phyloP scores from a whole-genome alignment of 2,888 invertebrate genomes.

The Rhodophaea formosa region DNA sequence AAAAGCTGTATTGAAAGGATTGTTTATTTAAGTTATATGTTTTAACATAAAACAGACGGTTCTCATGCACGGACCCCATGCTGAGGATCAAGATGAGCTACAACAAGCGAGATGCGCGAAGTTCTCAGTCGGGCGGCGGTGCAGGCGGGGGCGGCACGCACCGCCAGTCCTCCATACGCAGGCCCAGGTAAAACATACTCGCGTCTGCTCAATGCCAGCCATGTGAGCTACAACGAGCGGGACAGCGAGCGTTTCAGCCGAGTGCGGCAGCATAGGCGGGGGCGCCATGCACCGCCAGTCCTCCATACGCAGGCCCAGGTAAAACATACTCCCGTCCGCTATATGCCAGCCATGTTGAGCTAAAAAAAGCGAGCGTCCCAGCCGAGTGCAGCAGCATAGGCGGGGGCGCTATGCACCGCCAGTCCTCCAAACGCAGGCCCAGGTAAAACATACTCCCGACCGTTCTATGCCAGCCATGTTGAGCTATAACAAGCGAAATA shows the following conservation, averaged over 20 bases:
- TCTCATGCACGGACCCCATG: slow-evolving; percentile 79
- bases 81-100: slow-evolving; percentile 80
- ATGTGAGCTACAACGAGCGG: slow-evolving; percentile 76
- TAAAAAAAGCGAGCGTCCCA: slow-evolving; percentile 44
- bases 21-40: no score
- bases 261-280: slow-evolving; percentile 22
- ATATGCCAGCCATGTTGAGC: no score
- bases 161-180: slow-evolving; percentile 33
- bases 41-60: slow-evolving; percentile 45
- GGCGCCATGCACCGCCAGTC: slow-evolving; percentile 26
- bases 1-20: no score
- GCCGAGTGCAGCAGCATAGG: slow-evolving; percentile 24
- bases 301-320: slow-evolving; percentile 39
- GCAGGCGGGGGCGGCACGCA: slow-evolving; percentile 21
- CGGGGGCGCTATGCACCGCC: slow-evolving; percentile 21
- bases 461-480: no score
- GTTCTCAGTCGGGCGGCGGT: slow-evolving; percentile 21
- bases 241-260: slow-evolving; percentile 14
- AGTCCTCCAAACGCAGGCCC: slow-evolving; percentile 37
- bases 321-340: no score
- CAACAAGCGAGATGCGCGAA: slow-evolving; percentile 49
- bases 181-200: slow-evolving; percentile 33
- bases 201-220: no score
- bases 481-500: slow-evolving; percentile 65
- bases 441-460: slow-evolving; percentile 28